Evolutionary conservation across 2,888 invertebrate species (phyloP).

Genomic region (Trissolcus brochymenae): DNA sequence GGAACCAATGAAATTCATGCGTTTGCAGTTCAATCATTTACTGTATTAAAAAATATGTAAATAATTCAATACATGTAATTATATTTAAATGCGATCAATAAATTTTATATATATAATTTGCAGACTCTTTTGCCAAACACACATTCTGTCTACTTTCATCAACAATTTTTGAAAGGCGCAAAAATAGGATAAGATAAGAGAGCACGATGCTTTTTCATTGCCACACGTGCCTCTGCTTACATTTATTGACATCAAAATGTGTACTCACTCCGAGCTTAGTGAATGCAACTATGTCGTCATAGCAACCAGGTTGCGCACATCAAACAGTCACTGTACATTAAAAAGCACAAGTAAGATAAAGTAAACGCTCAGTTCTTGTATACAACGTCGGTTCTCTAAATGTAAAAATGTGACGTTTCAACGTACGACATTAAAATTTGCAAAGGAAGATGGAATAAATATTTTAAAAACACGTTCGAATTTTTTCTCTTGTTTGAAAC

Average conservation of each 20-base stretch:
- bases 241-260: conserved; percentile 10
- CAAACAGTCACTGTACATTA: conserved; percentile 64
- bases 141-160: neutral
- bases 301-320: conserved; percentile 65
- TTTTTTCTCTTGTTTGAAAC: no score
- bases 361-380: conserved; percentile 10
- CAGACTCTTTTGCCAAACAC: neutral
- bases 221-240: neutral
- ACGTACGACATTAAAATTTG: no score
- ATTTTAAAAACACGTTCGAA: no score
- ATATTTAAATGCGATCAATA: conserved; percentile 45
- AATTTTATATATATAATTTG: conserved; percentile 36
- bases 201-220: neutral
- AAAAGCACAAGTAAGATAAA: conserved; percentile 18
- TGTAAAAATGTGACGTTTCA: conserved; percentile 14
- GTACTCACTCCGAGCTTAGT: conserved; percentile 7
- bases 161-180: no score
- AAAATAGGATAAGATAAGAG: no score
- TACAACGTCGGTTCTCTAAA: neutral
- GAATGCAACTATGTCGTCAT: conserved; percentile 61
- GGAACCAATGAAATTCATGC: conserved; percentile 17
- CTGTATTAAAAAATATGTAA: conserved; percentile 38
- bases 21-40: conserved; percentile 25
- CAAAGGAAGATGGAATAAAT: no score
- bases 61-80: conserved; percentile 39